A percentile compares a stretch with the other conserved stretches of the same genome.
Conservation (phyloP, 2,888 invertebrate genomes). For the Trissolcus brochymenae region DNA sequence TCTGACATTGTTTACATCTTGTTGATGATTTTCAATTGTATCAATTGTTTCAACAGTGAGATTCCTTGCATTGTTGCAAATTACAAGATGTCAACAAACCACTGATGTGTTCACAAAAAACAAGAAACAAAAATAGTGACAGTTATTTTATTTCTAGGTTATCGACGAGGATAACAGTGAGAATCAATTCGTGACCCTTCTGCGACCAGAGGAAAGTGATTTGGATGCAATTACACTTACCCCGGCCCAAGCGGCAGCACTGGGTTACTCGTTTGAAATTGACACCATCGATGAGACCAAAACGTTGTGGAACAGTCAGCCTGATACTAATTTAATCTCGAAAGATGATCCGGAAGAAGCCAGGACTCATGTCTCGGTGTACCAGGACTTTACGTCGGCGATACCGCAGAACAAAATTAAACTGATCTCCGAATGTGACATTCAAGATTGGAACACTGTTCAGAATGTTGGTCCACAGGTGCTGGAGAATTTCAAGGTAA, state of each 20-base stretch:
- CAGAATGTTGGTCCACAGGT: constrained; percentile 22
- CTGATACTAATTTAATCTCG: constrained; percentile 10
- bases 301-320: constrained; percentile 34
- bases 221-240: constrained; percentile 73
- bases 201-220: constrained; percentile 68
- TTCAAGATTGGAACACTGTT: constrained; percentile 32
- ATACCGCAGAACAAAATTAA: constrained; percentile 35
- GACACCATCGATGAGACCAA: constrained; percentile 61
- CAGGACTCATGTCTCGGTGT: constrained; percentile 42
- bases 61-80: neutral
- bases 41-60: neutral
- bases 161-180: constrained; percentile 67
- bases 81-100: neutral
- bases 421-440: constrained; percentile 31
- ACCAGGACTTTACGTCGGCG: constrained; percentile 52
- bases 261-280: constrained; percentile 72
- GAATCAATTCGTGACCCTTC: constrained; percentile 71
- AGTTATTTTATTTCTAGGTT: constrained; percentile 59
- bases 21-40: neutral
- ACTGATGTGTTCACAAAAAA: neutral
- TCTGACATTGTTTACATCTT: neutral
- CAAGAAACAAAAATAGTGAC: neutral
- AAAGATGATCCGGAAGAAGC: constrained; percentile 40
- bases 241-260: constrained; percentile 72
- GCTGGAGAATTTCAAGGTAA: constrained; percentile 15